These are phyloP conservation scores for Drosophila ogumai DNA, from an alignment of 1,140 invertebrate species.

Conservation along the genomic window DNA sequence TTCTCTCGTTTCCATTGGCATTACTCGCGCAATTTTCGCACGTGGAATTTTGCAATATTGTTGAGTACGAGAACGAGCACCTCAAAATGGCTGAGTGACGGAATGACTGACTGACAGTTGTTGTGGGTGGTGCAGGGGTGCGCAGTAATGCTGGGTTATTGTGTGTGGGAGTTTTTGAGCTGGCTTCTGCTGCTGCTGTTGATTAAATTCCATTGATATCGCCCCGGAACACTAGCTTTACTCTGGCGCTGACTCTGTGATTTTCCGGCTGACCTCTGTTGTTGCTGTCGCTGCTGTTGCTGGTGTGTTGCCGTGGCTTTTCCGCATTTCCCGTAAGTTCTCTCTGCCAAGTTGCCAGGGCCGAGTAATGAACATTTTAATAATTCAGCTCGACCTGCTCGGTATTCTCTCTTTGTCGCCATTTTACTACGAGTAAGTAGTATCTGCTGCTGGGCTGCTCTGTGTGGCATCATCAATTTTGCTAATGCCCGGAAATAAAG, in stretches of 20 bases:
- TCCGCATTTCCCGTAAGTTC: conserved; percentile 8
- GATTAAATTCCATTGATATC: conserved; percentile 80
- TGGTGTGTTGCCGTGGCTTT: conserved; percentile 10
- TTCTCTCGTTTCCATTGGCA: conserved; percentile 66
- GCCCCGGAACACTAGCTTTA: conserved; percentile 27
- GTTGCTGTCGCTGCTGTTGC: not conserved
- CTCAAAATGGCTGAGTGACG: conserved; percentile 15
- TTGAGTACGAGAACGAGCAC: conserved; percentile 36
- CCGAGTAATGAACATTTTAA: conserved; percentile 74
- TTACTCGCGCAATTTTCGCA: conserved; percentile 80
- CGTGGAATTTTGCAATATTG: conserved; percentile 81
- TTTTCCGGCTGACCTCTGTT: conserved; percentile 74
- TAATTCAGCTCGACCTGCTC: conserved; percentile 56
- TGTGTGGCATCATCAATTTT: conserved; percentile 46
- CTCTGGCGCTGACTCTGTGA: conserved; percentile 51
- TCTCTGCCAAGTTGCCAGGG: conserved; percentile 41
- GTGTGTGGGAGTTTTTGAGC: conserved; percentile 23
- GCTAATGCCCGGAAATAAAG: conserved; percentile 60
- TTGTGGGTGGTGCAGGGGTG: conserved; percentile 1
- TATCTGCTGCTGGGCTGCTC: not conserved
- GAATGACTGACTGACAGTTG: conserved; percentile 29
- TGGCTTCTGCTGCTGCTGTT: conserved; percentile 52
- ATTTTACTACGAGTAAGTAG: conserved; percentile 19
- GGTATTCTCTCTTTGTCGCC: conserved; percentile 18
- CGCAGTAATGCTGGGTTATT: not conserved